Evolutionary conservation across 2,888 invertebrate species (phyloP).

Genomic region (Gymnosoma rotundatum): DNA sequence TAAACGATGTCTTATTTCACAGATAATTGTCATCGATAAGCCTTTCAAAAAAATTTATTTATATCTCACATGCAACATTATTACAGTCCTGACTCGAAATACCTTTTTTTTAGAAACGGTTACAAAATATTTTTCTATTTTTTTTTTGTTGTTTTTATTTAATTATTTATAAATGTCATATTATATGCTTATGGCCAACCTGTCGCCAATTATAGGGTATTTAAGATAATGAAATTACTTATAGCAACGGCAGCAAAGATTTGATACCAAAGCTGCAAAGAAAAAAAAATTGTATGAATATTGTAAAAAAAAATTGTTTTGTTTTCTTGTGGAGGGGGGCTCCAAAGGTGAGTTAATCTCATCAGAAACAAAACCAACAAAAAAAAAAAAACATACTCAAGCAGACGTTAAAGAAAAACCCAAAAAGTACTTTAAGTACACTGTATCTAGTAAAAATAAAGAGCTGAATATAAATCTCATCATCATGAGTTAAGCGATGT

Average conservation of each 20-base stretch:
- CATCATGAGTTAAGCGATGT: conserved; percentile 60
- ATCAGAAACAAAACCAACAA: background rate
- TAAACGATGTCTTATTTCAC: no score
- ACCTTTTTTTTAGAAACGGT: no score
- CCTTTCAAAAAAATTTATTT: no score
- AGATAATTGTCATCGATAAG: no score
- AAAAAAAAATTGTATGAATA: background rate
- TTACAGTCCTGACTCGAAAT: no score
- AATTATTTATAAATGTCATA: background rate
- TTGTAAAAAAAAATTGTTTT: background rate
- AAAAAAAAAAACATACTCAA: background rate
- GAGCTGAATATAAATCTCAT: conserved; percentile 57
- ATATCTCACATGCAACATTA: no score
- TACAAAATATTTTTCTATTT: no score
- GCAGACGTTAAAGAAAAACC: conserved; percentile 19
- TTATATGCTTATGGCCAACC: background rate
- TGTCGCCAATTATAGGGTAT: conserved; percentile 24
- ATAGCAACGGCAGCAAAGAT: background rate
- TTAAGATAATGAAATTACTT: background rate
- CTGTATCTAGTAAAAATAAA: conserved; percentile 35
- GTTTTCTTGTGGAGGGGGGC: background rate
- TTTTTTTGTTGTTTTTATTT: no score
- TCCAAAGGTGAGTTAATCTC: conserved; percentile 32
- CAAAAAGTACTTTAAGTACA: conserved; percentile 1
- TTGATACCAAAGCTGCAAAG: conserved; percentile 8